A percentile compares a stretch with the other conserved stretches of the same genome.
Conservation (phyloP, 2,888 invertebrate species). For the Odontomyia ornata region DNA sequence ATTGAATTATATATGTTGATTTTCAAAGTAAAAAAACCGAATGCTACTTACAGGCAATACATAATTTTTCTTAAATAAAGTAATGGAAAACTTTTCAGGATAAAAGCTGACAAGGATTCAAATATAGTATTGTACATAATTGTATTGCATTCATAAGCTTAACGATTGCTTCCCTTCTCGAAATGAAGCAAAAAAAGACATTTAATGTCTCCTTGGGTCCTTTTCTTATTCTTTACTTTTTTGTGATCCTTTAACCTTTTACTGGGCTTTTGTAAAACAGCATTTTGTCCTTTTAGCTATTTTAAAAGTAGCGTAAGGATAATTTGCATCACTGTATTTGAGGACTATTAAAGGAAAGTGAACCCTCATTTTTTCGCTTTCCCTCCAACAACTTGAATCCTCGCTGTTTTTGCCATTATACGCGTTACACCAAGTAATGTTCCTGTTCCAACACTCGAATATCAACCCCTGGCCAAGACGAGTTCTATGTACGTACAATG, state of each 20-base stretch:
- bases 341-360: constrained; percentile 43
- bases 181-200: no score
- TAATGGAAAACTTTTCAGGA: no score
- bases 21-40: no score
- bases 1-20: no score
- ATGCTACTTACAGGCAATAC: no score
- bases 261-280: background rate
- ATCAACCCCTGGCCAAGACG: constrained; percentile 29
- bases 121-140: no score
- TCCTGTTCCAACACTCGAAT: constrained; percentile 3
- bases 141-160: no score
- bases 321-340: constrained; percentile 48
- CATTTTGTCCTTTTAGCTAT: background rate
- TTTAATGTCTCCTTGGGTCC: no score
- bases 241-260: constrained; percentile 3
- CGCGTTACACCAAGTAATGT: background rate
- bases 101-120: no score
- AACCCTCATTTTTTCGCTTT: constrained; percentile 37
- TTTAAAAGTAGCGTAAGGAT: constrained; percentile 45
- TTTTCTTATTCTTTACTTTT: no score
- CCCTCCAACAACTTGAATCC: background rate
- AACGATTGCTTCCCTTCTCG: no score
- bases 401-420: background rate
- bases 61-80: no score
- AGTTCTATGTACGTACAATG: constrained; percentile 27